Conservation (phyloP, 2,888 invertebrate species). For the Tribolium freemani region DNA sequence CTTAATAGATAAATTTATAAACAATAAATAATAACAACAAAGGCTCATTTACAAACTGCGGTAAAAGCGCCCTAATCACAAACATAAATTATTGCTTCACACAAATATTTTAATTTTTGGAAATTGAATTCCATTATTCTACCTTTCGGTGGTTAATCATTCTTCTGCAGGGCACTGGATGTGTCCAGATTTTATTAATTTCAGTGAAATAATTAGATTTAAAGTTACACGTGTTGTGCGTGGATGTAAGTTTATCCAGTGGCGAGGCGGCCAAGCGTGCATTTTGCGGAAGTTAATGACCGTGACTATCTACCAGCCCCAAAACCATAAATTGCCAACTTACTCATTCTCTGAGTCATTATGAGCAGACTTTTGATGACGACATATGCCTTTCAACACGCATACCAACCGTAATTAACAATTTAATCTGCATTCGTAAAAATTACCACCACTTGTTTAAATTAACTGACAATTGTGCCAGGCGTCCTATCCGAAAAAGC, state of each 20-base stretch:
- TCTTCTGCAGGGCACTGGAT: too few relatives aligned
- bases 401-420: conserved; percentile 23
- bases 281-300: conserved; percentile 51
- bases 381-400: conserved; percentile 34
- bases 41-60: not conserved
- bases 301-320: conserved; percentile 49
- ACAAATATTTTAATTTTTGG: too few relatives aligned
- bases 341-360: conserved; percentile 51
- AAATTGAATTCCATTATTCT: too few relatives aligned
- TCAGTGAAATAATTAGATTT: not conserved
- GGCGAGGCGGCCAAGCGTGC: conserved; percentile 36
- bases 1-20: not conserved
- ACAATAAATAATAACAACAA: not conserved
- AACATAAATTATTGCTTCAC: not conserved
- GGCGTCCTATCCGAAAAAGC: conserved; percentile 5
- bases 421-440: conserved; percentile 13
- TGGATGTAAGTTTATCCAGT: conserved; percentile 24
- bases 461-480: not conserved
- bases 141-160: too few relatives aligned
- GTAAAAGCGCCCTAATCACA: not conserved
- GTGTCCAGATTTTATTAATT: too few relatives aligned
- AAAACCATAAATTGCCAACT: conserved; percentile 50
- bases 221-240: conserved; percentile 24
- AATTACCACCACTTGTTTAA: conserved; percentile 5
- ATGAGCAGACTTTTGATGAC: conserved; percentile 44